Percentiles rank a stretch among this genome's conserved stretches.
Evolutionary conservation across 1,140 invertebrate species (phyloP).

Genomic region (Drosophila athabasca): DNA sequence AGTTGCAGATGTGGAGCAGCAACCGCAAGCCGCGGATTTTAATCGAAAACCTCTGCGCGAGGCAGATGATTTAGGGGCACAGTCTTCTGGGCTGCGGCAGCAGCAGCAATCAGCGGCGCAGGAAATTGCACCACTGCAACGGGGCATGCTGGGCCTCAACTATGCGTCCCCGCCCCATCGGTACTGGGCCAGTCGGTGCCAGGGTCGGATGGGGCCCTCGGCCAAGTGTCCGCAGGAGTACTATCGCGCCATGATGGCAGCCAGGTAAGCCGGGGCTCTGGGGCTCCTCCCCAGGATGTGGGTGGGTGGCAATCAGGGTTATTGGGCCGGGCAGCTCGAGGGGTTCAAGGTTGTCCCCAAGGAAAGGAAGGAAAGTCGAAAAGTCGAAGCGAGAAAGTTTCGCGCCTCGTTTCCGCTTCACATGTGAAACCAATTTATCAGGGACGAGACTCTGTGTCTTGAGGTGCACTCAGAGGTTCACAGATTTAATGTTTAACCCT

Average conservation of each 20-base stretch:
- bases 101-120: conserved; percentile 71
- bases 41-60: conserved; percentile 68
- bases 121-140: conserved; percentile 60
- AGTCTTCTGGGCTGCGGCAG: conserved; percentile 11
- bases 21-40: conserved; percentile 56
- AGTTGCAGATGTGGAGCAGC: conserved; percentile 32
- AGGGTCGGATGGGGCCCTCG: conserved; percentile 29
- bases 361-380: conserved; percentile 24
- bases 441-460: conserved; percentile 18
- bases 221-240: conserved; percentile 71
- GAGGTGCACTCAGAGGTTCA: conserved; percentile 13
- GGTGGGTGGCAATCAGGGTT: conserved; percentile 56
- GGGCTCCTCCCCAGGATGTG: conserved; percentile 31
- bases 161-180: conserved; percentile 56
- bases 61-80: conserved; percentile 68
- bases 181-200: conserved; percentile 65
- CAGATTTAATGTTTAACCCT: conserved; percentile 25
- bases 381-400: conserved; percentile 48
- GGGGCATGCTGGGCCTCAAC: conserved; percentile 19
- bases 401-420: conserved; percentile 44
- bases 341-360: conserved; percentile 28
- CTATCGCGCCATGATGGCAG: conserved; percentile 67
- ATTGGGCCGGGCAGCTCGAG: background rate
- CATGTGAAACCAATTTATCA: conserved; percentile 54
- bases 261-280: conserved; percentile 66